Evolutionary conservation across 1,140 invertebrate genomes (phyloP), one percentile per base, ranked within the genome.

Genomic region (Stenopsyche tienmushanensis): DNA sequence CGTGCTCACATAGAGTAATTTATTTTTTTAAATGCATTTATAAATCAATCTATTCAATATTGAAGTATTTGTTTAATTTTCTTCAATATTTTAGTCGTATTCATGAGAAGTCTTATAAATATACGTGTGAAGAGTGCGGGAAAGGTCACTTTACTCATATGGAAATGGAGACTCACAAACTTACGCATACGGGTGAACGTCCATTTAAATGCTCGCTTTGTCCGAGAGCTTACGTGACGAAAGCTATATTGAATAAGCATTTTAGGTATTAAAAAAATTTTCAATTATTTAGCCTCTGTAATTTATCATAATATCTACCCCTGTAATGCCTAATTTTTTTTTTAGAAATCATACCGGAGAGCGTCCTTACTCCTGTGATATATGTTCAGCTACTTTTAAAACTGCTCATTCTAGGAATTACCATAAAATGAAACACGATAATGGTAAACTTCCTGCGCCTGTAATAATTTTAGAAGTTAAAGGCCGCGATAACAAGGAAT

Each of bases 151-250:
- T 60, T 18, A 60, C 57, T 8, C 42, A 60, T 20, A 34, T 60
- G 21, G 57, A 60, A 44, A 60, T 60, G 57, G 57, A 60, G 34
- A 60, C 57, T 1, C 57, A 60, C 23, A 60, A 60, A 47, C 17
- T 60, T 5, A 60, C 57, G 23, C 57, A 60, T 15, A 60, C 57
- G 3, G 57, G 57, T 18, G 57, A 60, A 29, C 20, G 57, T 3
- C 57, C 57, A 10, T 60, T 26, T 39, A 60, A 60, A 29, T 60
- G 57, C 21, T 42, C 57, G 3, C 41, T 26, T 45, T 60, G 57
- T 47, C 57, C 57, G 3, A 60, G 57, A 47, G 57, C 57, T 17
- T 60, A 60, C 41, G 57, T 60, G 10, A 60, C 57, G 5, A 60
- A 60, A 47, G 57, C 57, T n/a, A 60, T 60, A 5, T 21, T 60